phyloP scores from a whole-genome alignment of 2,113 vertebrate species.

The Coryphaenoides rupestris region DNA sequence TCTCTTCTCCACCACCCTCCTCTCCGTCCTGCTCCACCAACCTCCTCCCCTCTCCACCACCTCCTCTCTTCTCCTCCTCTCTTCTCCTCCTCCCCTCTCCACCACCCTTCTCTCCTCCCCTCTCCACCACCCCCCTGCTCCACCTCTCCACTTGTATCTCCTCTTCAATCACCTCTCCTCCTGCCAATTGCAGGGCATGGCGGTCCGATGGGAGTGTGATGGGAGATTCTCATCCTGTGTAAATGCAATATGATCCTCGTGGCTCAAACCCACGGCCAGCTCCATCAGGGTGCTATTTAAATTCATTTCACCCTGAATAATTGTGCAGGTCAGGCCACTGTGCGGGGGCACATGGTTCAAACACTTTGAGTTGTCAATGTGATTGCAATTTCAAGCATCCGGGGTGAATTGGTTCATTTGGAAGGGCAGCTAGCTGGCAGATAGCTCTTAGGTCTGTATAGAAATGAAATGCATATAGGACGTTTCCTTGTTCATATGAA shows the following conservation, averaged over 20 bases:
- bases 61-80: constrained; percentile 31
- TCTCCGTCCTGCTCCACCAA: not conserved
- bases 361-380: constrained; percentile 33
- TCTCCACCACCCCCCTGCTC: constrained; percentile 14
- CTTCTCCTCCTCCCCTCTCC: not conserved
- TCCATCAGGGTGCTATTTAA: constrained; percentile 42
- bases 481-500: constrained; percentile 13
- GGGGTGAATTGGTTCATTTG: constrained; percentile 45
- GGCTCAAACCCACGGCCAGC: constrained; percentile 41
- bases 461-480: constrained; percentile 49
- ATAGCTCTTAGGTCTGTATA: constrained; percentile 11
- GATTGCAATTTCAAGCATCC: constrained; percentile 30
- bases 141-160: constrained; percentile 41
- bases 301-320: constrained; percentile 59
- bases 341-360: constrained; percentile 24
- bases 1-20: too few relatives aligned
- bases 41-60: not conserved
- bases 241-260: constrained; percentile 27
- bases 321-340: constrained; percentile 42
- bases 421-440: constrained; percentile 26
- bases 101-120: constrained; percentile 33
- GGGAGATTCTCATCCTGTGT: constrained; percentile 40
- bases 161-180: constrained; percentile 6
- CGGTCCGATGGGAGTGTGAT: too few relatives aligned
- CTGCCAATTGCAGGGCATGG: too few relatives aligned